Base-by-base conservation (phyloP, 53 echinoderm and acorn worm species). In the Glandiceps talaboti region DNA sequence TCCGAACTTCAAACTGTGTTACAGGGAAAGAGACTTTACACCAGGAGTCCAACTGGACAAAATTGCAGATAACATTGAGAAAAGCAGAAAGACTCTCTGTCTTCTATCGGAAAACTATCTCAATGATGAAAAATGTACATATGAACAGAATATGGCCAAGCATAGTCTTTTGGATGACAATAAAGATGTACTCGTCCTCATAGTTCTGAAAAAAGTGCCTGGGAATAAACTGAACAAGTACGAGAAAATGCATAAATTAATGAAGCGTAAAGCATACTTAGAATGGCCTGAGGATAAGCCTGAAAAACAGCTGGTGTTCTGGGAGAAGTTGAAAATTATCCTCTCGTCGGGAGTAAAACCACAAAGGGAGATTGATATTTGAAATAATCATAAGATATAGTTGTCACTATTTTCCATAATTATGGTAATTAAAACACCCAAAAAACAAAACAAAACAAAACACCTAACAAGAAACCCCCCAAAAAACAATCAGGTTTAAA, bases 261-360 rank as follows among this genome's bases (percentile, higher is more conserved):
- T 92, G 76, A 86, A 84, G 76, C 86, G 90, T 78, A 86, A 93
- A 20, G 90, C 90, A 1, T 96, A 96, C 79, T 82, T 96, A 27
- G 76, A 84, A 76, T 96, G 96, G 92, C 92, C 96, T 0, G 31
- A 33, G 1, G 88, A 86, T 0, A 75, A 30, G 26, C 80, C 30
- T 14, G 83, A 81, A 28, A 84, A 81, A 29, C 33, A 31, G 30
- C 74, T 30, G 29, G 80, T 75, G 1, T 88, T 88, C 75, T 88
- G 88, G 88, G 74, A 82, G 74, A 85, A 84, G 30, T 33, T 88
- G 77, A 88, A 85, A 30, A 33, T 0, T 31, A 79, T 82, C 32
- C 33, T 88, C 31, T 45, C 20, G 64, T 45, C 20, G 20, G 64
- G 64, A 20, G 64, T 45, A 20, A 45, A 45, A 6, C 6, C 64